A percentile compares a stretch with the other conserved stretches of the same genome.
Evolutionary conservation across 2,888 invertebrate genomes (phyloP).

Genomic region (Ochropleura leucogaster): DNA sequence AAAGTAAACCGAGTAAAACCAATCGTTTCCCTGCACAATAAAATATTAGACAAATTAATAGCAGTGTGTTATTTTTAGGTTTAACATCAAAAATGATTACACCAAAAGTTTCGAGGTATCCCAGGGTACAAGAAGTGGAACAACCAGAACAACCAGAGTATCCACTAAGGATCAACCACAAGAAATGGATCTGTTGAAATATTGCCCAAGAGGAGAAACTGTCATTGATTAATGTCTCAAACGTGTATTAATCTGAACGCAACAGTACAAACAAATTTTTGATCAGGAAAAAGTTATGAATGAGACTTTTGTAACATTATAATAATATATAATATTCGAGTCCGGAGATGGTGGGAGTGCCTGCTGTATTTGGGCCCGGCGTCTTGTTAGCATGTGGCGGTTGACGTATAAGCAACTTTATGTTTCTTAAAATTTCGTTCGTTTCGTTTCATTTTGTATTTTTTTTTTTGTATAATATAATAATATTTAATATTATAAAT

Average conservation of each 20-base stretch:
- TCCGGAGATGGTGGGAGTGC: no score
- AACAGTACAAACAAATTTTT: not conserved
- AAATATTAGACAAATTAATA: not conserved
- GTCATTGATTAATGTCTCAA: not conserved
- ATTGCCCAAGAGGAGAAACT: slow-evolving; percentile 4
- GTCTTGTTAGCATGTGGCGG: no score
- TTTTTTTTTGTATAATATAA: no score
- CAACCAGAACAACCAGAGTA: not conserved
- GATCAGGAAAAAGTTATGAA: not conserved
- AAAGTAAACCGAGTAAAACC: not conserved
- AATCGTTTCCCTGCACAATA: not conserved
- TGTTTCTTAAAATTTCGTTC: no score
- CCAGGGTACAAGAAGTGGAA: slow-evolving; percentile 3
- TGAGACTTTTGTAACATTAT: not conserved
- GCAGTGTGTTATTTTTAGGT: slow-evolving; percentile 34
- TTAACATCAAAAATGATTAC: slow-evolving; percentile 31
- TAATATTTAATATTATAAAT: no score
- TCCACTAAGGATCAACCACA: not conserved
- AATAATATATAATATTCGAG: no score
- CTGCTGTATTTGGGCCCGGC: no score
- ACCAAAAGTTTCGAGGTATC: not conserved
- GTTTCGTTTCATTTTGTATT: no score
- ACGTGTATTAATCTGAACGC: not conserved
- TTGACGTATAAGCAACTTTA: no score
- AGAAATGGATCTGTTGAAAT: slow-evolving; percentile 21